Evolutionary conservation across 30 jellyfish, hydroid and myxozoan genomes (phyloP), one percentile per base, ranked within the genome.

Genomic region (Aurelia sp.): DNA sequence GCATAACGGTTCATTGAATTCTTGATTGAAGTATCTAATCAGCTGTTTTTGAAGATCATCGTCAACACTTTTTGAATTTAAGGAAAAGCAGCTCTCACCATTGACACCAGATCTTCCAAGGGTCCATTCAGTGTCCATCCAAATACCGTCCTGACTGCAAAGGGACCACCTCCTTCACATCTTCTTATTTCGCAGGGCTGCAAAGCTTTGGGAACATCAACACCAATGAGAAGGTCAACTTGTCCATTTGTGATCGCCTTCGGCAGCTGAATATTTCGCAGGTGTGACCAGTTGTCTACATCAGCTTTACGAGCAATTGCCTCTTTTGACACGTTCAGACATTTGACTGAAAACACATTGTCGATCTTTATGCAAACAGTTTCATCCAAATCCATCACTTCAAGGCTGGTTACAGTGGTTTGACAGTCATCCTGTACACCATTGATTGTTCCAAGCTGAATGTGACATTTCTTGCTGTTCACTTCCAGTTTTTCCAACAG

Each of bases 1-100:
- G 63, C 1, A 4, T 31, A 64, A 12, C 44, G 69, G 69, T 51
- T 57, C 88, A 48, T 20, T 33, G 69, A 83, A 71, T 6, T 83
- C 80, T 27, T 27, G 33, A 27, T 72, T 17, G 24, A 19, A 30
- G 33, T 27, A 27, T 27, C 81, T 16, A 2, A 8, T 5, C 22
- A 69, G 61, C 22, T 27, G 33, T 27, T 27, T 27, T 27, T 27
- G 33, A 27, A 27, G 33, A 27, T 1, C 33, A 27, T 27, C 33
- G 2, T 27, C 33, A 27, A 27, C 33, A 2, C 33, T 27, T 27
- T 27, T 27, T 27, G 33, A 27, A 53, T 18, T 53, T 53, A 2
- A 53, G 19, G 65, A 2, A 53, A 53, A 53, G 65, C 65, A 53
- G 65, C 2, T 53, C 65, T 53, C 19, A 53, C 65, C 65, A 53